phyloP scores from a whole-genome alignment of 2,113 vertebrate genomes.

The Dasyurus viverrinus region DNA sequence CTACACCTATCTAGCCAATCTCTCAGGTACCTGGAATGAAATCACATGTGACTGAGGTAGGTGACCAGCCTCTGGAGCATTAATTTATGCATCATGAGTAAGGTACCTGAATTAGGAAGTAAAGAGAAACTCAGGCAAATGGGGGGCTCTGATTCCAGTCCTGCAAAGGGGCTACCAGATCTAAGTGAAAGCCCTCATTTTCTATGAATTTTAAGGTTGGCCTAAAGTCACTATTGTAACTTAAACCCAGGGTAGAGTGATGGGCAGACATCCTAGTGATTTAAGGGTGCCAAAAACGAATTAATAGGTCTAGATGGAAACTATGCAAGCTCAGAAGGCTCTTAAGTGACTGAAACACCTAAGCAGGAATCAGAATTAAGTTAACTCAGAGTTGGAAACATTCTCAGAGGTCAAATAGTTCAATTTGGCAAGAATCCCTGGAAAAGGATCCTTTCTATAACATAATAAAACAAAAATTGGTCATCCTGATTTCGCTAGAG shows the following conservation, averaged over 20 bases:
- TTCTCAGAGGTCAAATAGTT: neutral
- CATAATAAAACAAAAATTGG: neutral
- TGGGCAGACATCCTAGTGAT: constrained; percentile 15
- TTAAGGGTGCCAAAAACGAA: neutral
- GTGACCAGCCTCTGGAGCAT: neutral
- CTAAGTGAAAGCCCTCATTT: constrained; percentile 21
- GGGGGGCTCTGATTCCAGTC: neutral
- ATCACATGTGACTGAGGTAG: neutral
- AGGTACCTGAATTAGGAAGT: neutral
- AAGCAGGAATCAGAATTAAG: neutral
- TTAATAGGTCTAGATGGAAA: constrained; percentile 10
- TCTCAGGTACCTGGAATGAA: constrained; percentile 34
- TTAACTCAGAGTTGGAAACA: neutral
- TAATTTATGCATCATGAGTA: constrained; percentile 29
- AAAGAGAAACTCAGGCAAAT: constrained; percentile 43
- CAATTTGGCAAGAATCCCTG: neutral
- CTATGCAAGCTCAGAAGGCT: constrained; percentile 1
- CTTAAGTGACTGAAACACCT: neutral
- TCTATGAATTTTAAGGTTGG: constrained; percentile 18
- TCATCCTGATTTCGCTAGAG: neutral
- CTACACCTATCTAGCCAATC: constrained; percentile 12
- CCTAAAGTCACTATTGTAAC: constrained; percentile 27
- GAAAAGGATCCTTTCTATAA: neutral
- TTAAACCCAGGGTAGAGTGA: neutral
- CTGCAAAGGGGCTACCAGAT: neutral